Evolutionary conservation across 2,888 invertebrate species (phyloP).

Genomic region (Parasteatoda lunata): DNA sequence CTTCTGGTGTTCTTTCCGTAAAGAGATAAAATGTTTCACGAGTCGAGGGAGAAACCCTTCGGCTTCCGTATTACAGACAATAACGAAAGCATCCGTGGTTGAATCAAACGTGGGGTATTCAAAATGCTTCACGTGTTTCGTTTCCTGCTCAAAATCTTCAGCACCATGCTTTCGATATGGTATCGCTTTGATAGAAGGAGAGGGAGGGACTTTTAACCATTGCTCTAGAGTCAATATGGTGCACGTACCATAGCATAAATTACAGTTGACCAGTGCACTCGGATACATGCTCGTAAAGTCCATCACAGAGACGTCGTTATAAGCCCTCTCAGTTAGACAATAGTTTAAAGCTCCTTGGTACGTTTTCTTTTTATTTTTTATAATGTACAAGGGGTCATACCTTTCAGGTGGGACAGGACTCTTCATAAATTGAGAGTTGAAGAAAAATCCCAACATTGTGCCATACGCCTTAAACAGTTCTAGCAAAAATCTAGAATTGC

Average conservation of each 20-base stretch:
- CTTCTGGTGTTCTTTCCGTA: slow-evolving; percentile 21
- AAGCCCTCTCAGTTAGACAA: background rate
- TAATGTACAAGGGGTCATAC: background rate
- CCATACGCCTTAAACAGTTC: slow-evolving; percentile 40
- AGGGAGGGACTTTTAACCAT: background rate
- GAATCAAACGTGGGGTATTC: background rate
- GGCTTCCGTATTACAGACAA: slow-evolving; percentile 1
- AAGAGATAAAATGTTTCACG: slow-evolving; percentile 9
- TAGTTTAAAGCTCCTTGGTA: slow-evolving; percentile 48
- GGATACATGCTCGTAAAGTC: slow-evolving; percentile 54
- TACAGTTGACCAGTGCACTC: slow-evolving; percentile 10
- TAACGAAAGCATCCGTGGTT: background rate
- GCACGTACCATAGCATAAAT: slow-evolving; percentile 39
- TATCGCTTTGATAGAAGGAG: background rate
- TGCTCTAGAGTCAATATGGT: slow-evolving; percentile 9
- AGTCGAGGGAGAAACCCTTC: slow-evolving; percentile 22
- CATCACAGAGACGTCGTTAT: slow-evolving; percentile 19
- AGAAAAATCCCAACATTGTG: slow-evolving; percentile 12
- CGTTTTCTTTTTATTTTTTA: background rate
- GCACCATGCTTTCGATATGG: slow-evolving; percentile 18
- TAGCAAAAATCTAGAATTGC: slow-evolving; percentile 16
- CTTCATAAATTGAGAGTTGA: slow-evolving; percentile 18
- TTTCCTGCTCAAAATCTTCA: background rate
- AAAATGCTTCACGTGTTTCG: background rate
- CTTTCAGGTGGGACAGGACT: background rate